These are phyloP conservation scores for Numenius arquata DNA, from an alignment of 2,113 vertebrate genomes.

Conservation along the genomic window DNA sequence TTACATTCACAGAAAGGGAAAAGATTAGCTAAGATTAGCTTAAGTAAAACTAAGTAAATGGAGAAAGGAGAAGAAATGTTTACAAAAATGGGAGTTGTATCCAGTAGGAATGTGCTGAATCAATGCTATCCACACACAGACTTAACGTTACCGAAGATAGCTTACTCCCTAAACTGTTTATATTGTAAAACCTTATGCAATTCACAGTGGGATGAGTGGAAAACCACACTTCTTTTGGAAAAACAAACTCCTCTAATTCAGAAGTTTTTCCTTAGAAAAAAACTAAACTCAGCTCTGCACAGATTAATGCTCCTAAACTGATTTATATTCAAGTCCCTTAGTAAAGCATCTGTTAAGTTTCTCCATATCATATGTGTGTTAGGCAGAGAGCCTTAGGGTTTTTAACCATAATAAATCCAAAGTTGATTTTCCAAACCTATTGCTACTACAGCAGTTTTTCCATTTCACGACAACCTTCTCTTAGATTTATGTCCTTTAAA, in stretches of 20 bases:
- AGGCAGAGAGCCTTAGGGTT: conserved; percentile 16
- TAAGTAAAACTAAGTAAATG: no score
- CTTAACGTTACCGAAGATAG: fast-evolving
- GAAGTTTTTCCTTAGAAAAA: background rate
- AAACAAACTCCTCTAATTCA: conserved; percentile 2
- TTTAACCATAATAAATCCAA: conserved; percentile 41
- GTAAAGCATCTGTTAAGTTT: conserved; percentile 40
- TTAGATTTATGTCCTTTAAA: conserved; percentile 18
- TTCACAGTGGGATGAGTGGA: background rate
- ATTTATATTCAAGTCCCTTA: conserved; percentile 24
- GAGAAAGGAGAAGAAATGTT: background rate
- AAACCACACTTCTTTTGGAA: conserved; percentile 11
- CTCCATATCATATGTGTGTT: background rate
- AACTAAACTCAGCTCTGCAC: background rate
- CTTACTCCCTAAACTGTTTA: background rate
- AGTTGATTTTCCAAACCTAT: conserved; percentile 22
- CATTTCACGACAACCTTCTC: background rate
- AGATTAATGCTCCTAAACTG: conserved; percentile 4
- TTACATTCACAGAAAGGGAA: background rate
- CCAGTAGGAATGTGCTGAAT: background rate
- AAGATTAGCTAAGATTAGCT: background rate
- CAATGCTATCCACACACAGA: background rate
- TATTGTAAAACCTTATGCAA: background rate
- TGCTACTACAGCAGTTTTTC: background rate
- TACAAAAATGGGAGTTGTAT: background rate